phyloP scores from a whole-genome alignment of 2,888 invertebrate species.

The Unio delphinus region DNA sequence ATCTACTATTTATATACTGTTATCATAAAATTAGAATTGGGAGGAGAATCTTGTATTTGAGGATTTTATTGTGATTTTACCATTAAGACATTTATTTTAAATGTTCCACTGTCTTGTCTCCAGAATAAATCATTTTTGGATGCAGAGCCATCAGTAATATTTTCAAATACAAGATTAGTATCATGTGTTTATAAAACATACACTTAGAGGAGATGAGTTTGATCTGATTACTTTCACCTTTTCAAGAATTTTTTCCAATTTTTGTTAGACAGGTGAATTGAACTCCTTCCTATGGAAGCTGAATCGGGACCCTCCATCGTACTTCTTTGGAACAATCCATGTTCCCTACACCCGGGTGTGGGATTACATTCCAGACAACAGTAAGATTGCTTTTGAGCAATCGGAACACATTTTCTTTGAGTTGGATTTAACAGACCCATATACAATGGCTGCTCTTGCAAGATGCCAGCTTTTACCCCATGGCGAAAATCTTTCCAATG shows the following conservation, averaged over 20 bases:
- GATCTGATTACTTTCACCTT: no score
- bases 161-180: no score
- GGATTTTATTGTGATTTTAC: no score
- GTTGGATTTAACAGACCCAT: conserved; percentile 74
- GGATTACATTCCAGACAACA: conserved; percentile 74
- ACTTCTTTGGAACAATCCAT: conserved; percentile 76
- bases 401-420: conserved; percentile 75
- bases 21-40: no score
- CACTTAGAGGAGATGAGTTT: no score
- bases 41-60: no score
- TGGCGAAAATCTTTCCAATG: conserved; percentile 66
- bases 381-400: conserved; percentile 73
- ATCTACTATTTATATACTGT: no score
- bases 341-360: conserved; percentile 76
- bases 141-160: no score
- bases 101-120: no score
- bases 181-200: no score
- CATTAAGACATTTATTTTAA: no score
- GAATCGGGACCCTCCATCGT: conserved; percentile 69
- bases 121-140: no score
- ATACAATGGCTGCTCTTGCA: conserved; percentile 72
- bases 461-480: conserved; percentile 73
- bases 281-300: conserved; percentile 72
- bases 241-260: background rate
- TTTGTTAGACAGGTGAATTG: conserved; percentile 51